Evolutionary conservation across 2,797 vertebrate genomes (phyloP).

Genomic region (Chaetophractus vellerosus): DNA sequence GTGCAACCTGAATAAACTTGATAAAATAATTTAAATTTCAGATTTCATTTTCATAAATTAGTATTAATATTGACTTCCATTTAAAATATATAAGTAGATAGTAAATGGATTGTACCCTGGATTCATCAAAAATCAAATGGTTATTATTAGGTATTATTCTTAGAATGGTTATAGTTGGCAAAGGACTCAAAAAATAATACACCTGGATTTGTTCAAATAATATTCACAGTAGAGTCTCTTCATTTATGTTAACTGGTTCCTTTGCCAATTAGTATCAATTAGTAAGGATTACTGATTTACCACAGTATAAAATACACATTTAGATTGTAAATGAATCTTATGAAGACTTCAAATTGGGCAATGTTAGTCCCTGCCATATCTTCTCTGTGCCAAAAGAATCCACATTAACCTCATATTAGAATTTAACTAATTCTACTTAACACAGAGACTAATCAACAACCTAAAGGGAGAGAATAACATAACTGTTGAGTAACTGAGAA

Average conservation of each 20-base stretch:
- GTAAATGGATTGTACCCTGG: background rate
- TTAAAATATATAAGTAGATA: background rate
- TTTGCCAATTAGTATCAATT: background rate
- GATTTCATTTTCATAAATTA: background rate
- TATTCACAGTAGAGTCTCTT: background rate
- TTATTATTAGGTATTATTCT: background rate
- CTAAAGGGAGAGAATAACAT: background rate
- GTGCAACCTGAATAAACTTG: background rate
- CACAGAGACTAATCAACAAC: background rate
- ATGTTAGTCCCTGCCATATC: background rate
- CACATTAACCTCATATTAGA: background rate
- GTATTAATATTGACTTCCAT: background rate
- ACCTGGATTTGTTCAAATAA: background rate
- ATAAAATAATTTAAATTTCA: slow-evolving; percentile 46
- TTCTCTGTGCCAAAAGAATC: background rate
- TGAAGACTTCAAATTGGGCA: background rate
- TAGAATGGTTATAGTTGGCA: background rate
- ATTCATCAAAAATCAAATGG: background rate
- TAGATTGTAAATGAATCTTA: background rate
- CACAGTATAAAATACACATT: background rate
- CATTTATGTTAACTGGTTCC: background rate
- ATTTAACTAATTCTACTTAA: background rate
- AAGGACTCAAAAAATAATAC: background rate
- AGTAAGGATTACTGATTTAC: background rate
- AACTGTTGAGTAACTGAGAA: background rate